Conservation (phyloP, 92 coral and sea anemone species). For the Phymanthus crucifer region DNA sequence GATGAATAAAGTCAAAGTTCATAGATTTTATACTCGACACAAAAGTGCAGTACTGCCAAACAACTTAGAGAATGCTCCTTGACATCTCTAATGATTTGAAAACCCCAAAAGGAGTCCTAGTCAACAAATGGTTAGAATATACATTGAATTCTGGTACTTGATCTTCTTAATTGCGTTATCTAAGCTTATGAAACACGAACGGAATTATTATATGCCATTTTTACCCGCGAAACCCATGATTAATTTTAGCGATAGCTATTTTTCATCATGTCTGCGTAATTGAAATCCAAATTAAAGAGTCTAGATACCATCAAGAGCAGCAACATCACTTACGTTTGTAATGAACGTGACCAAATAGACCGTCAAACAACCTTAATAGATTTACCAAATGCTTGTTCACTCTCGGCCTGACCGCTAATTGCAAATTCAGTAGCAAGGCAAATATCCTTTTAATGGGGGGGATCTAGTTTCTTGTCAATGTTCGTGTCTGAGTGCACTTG, state of each 20-base stretch:
- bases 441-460: not conserved
- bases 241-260: too few relatives aligned
- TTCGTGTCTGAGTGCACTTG: too few relatives aligned
- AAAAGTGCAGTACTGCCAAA: not conserved
- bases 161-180: too few relatives aligned
- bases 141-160: too few relatives aligned
- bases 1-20: constrained; percentile 2
- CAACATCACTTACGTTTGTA: constrained; percentile 4
- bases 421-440: not conserved
- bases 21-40: not conserved
- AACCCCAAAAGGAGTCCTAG: too few relatives aligned
- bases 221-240: too few relatives aligned
- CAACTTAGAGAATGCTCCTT: not conserved
- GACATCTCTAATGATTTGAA: too few relatives aligned
- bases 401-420: not conserved
- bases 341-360: constrained; percentile 17
- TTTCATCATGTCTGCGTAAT: not conserved
- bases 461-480: not conserved
- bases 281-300: not conserved
- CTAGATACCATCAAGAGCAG: not conserved
- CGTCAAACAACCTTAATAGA: not conserved
- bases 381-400: constrained; percentile 19
- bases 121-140: too few relatives aligned
- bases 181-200: too few relatives aligned
- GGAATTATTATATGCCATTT: too few relatives aligned